phyloP scores from a whole-genome alignment of 2,113 vertebrate species.

The Silurus glanis region DNA sequence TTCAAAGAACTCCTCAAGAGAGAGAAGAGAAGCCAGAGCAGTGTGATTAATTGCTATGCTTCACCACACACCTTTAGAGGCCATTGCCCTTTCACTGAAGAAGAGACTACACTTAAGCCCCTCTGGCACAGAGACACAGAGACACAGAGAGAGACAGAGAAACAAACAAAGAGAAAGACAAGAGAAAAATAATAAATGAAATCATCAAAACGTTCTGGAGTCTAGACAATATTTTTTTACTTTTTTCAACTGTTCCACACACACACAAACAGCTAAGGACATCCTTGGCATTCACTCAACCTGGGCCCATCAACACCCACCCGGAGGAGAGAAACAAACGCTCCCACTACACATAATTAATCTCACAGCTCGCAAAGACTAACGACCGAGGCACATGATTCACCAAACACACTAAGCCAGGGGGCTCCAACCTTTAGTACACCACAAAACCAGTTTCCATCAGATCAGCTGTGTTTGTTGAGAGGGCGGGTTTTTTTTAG shows the following conservation, averaged over 20 bases:
- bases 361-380: neutral
- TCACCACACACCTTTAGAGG: constrained; percentile 37
- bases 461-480: no score
- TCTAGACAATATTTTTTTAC: no score
- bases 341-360: constrained; percentile 12
- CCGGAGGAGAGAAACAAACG: neutral
- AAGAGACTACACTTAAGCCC: constrained; percentile 38
- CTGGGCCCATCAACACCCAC: neutral
- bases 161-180: neutral
- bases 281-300: constrained; percentile 14
- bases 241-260: constrained; percentile 9
- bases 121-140: constrained; percentile 3
- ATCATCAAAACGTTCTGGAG: neutral
- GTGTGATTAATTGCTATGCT: constrained; percentile 47
- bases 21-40: neutral
- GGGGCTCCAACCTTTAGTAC: no score
- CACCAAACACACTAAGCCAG: neutral
- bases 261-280: constrained; percentile 25
- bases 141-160: constrained; percentile 1
- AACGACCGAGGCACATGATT: neutral
- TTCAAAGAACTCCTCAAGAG: constrained; percentile 18
- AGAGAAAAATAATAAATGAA: neutral
- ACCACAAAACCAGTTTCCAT: no score
- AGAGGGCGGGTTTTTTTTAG: no score
- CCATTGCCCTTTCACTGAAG: constrained; percentile 39